Base-by-base conservation (phyloP, 2,888 invertebrate genomes). In the Amblyjoppa fuscipennis region DNA sequence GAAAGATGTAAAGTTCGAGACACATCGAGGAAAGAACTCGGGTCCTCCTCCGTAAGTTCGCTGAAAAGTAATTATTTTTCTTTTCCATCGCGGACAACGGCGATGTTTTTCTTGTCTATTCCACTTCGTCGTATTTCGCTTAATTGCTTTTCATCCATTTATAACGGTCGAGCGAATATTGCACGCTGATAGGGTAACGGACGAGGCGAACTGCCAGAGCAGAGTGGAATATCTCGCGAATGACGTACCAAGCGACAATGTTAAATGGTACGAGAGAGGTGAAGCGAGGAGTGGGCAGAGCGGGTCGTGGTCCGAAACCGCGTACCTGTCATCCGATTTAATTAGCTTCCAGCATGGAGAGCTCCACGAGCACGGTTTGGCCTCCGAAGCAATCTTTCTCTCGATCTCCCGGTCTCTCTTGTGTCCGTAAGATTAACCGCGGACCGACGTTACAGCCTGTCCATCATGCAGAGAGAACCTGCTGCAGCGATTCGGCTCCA, bases 381-480 rank as follows among this genome's bases (percentile, higher is more conserved):
- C 77, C 81, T 82, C 84, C 88, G 87, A 71, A 73, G 20, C 73
- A 38, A 73, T 73, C 73, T 45, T 59, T 74, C 61, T 41, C 59
- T 41, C 45, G 45, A 45, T 45, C 31, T 64, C 31, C n/a, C 61
- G 13, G 31, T 31, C 31, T 64, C 61, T 64, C 61, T 28, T 59
- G 59, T 2, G 59, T 64, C 31, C 61, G 31, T 34, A 90, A 92
- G 91, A 92, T 91, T 90, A 89, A 91, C 91, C 91, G 89, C 92
- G 90, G 89, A 88, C 88, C 90, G 91, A 92, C 91, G 91, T 91
- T 92, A 91, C 90, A 90, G 45, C 89, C 89, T 90, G 91, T 91
- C 92, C 87, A 84, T 91, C 90, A 90, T 59, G 20, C 49, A 0
- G 73, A 59, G 59, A 73, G 38, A 20, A 56, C 20, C 34, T 11